Conservation (phyloP, 2,888 invertebrate species). For the Dryocosmus kuriphilus region DNA sequence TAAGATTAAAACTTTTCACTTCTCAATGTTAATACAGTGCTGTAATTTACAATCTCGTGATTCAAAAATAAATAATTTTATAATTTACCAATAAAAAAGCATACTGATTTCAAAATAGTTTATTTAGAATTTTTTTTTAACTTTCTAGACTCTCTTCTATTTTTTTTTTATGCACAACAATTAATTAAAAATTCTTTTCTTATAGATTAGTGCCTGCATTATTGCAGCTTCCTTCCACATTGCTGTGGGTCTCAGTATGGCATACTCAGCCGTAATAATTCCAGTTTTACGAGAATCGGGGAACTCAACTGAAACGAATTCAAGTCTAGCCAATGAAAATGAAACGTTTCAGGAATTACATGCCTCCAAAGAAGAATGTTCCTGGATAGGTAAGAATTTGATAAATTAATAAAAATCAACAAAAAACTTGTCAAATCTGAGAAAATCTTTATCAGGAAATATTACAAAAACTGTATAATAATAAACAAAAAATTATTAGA, state of each 20-base stretch:
- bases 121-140: too few species aligned
- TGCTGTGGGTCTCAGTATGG: constrained; percentile 81
- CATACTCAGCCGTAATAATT: constrained; percentile 80
- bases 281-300: constrained; percentile 77
- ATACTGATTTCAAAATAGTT: too few species aligned
- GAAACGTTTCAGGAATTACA: constrained; percentile 55
- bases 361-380: constrained; percentile 76
- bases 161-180: too few species aligned
- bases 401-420: neutral
- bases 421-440: neutral
- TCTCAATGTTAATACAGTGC: too few species aligned
- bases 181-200: constrained; percentile 31
- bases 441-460: too few species aligned
- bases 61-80: too few species aligned
- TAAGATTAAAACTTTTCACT: too few species aligned
- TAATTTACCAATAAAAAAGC: too few species aligned
- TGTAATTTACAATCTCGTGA: too few species aligned
- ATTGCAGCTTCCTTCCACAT: constrained; percentile 81
- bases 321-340: constrained; percentile 60
- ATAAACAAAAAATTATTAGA: neutral
- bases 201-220: constrained; percentile 79
- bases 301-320: constrained; percentile 58
- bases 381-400: constrained; percentile 79
- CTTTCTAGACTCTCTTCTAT: too few species aligned
- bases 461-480: too few species aligned